Percentiles rank a stretch among this genome's conserved stretches.
Evolutionary conservation across 30 jellyfish, hydroid and myxozoan genomes (phyloP).

Genomic region (Pseudorhiza aurosa): DNA sequence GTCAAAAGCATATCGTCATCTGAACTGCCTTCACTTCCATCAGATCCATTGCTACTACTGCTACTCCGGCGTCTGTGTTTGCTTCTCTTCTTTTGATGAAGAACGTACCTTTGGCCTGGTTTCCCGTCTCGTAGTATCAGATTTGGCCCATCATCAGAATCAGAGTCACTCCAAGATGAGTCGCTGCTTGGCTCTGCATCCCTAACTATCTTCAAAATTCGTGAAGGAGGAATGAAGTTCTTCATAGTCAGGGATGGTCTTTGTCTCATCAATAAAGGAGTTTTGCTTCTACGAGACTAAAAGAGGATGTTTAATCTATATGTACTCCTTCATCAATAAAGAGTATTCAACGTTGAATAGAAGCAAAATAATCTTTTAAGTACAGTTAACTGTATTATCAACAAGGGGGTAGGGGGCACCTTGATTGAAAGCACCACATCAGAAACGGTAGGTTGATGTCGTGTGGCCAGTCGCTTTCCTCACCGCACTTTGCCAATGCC

Average conservation of each 20-base stretch:
- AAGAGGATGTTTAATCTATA: no score
- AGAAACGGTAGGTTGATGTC: no score
- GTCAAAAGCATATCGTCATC: conserved; percentile 67
- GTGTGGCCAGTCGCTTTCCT: no score
- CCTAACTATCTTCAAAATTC: conserved; percentile 58
- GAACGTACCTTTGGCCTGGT: conserved; percentile 76
- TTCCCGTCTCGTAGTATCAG: conserved; percentile 78
- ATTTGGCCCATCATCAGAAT: conserved; percentile 58
- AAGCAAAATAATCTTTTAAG: no score
- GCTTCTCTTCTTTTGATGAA: conserved; percentile 32
- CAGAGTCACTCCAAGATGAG: conserved; percentile 66
- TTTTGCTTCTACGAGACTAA: conserved; percentile 2
- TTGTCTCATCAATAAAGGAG: conserved; percentile 28
- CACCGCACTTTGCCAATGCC: no score
- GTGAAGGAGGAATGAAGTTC: conserved; percentile 88
- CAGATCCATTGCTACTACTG: not conserved
- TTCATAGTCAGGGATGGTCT: conserved; percentile 32
- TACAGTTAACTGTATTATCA: no score
- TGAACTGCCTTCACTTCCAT: not conserved
- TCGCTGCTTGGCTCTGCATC: conserved; percentile 81
- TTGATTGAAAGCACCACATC: no score
- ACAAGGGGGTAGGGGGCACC: no score
- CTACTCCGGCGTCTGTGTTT: not conserved
- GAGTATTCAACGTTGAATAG: no score
- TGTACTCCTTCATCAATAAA: no score